These are phyloP conservation scores for Nebria brevicollis DNA, from an alignment of 2,888 invertebrate genomes.

Conservation along the genomic window DNA sequence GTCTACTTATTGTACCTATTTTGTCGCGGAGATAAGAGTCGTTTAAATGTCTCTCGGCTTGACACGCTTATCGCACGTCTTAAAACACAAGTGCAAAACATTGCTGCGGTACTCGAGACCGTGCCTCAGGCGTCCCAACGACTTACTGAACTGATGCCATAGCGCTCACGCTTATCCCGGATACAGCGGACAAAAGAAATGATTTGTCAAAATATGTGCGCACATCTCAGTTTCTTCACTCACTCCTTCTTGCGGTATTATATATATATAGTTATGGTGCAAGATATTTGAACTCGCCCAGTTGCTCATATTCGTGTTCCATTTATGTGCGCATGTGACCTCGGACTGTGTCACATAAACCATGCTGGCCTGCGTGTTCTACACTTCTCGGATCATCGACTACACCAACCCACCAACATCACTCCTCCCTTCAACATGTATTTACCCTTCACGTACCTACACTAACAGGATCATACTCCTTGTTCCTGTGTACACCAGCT, in stretches of 20 bases:
- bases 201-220: slow-evolving; percentile 27
- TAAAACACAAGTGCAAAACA: slow-evolving; percentile 34
- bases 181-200: slow-evolving; percentile 25
- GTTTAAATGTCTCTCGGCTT: slow-evolving; percentile 50
- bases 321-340: slow-evolving; percentile 1
- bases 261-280: background rate
- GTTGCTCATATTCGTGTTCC: slow-evolving; percentile 1
- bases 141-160: background rate
- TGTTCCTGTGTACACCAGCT: background rate
- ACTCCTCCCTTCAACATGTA: background rate
- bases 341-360: slow-evolving; percentile 1
- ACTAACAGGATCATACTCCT: background rate
- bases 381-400: slow-evolving; percentile 1
- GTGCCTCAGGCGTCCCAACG: slow-evolving; percentile 5
- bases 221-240: slow-evolving; percentile 5
- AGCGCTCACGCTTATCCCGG: background rate
- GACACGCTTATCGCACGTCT: slow-evolving; percentile 50
- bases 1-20: slow-evolving; percentile 33
- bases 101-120: slow-evolving; percentile 14
- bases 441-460: background rate
- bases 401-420: background rate
- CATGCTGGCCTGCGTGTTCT: slow-evolving; percentile 1
- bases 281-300: background rate
- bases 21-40: slow-evolving; percentile 51
- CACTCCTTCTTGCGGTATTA: background rate